phyloP scores from a whole-genome alignment of 2,113 vertebrate species.

The Oplegnathus fasciatus region DNA sequence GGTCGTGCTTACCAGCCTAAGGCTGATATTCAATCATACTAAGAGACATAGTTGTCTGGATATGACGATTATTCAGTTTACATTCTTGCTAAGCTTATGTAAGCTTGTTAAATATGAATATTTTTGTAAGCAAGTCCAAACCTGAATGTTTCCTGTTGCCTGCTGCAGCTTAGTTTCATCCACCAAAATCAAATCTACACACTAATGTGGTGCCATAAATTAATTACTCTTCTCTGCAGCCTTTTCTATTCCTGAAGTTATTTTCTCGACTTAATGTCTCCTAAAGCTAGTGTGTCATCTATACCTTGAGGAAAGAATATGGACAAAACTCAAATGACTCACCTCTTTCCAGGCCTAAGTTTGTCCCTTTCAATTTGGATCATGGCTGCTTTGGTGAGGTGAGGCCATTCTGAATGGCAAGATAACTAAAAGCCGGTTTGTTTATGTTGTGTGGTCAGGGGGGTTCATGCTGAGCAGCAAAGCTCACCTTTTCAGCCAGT shows the following conservation, averaged over 20 bases:
- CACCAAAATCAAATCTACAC: conserved; percentile 26
- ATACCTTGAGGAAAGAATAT: conserved; percentile 60
- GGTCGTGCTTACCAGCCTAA: conserved; percentile 28
- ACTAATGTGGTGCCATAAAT: conserved; percentile 33
- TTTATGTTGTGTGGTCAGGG: conserved; percentile 55
- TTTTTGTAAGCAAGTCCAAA: conserved; percentile 39
- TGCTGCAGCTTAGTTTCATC: conserved; percentile 28
- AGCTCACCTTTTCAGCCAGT: conserved; percentile 65
- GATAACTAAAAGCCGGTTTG: conserved; percentile 68
- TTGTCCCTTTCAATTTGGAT: conserved; percentile 75
- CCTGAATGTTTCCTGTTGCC: conserved; percentile 19
- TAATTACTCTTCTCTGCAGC: conserved; percentile 17
- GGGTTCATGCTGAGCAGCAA: conserved; percentile 46
- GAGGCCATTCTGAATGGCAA: conserved; percentile 59
- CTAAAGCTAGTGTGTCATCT: conserved; percentile 54
- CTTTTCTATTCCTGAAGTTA: conserved; percentile 42
- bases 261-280: conserved; percentile 55
- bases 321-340: conserved; percentile 68
- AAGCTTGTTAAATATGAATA: conserved; percentile 51
- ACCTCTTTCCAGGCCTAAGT: conserved; percentile 52
- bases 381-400: conserved; percentile 50
- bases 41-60: conserved; percentile 38
- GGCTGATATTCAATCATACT: conserved; percentile 59
- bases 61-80: conserved; percentile 49
- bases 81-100: conserved; percentile 37